Evolutionary conservation across 2,888 invertebrate genomes (phyloP), one percentile per base, ranked within the genome.

Genomic region (Gandaritis pyraliata): DNA sequence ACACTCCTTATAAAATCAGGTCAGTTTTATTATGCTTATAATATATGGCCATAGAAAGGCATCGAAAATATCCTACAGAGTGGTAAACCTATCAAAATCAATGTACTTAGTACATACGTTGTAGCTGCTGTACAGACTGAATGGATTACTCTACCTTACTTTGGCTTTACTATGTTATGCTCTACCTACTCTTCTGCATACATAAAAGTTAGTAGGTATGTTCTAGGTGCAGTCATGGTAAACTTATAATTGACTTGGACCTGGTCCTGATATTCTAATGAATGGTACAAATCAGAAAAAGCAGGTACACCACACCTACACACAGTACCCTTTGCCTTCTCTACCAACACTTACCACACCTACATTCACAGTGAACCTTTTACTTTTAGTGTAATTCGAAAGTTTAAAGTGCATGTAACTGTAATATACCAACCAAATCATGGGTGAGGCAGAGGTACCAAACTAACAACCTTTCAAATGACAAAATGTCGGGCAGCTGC

Each of bases 1-100:
- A 57, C 56, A 50, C 55, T 58, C 43, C 41, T 41, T 51, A 47
- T 8, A 46, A 58, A 63, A 58, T 59, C 51, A 53, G 55, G 58
- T 59, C 59, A 59, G 38, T 56, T 39, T 47, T 46, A 15, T 48
- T 59, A 33, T 49, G 23, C 41, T 33, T 33, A 33, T 8, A 33
- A 33, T 33, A 33, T 33, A 5, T 61, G 48, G 36, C 33, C 48
- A 48, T 30, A 33, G 13, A 33, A 47, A 43, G 16, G 11, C 43
- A 16, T 43, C 33, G 8, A 8, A 15, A n/a, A 13, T 13, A 15
- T 41, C 41, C 41, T 8, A 33, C 4, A 8, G 33, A 33, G 33
- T 33, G 33, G 33, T 11, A 33, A 33, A 33, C 33, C 33, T 33
- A 33, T 33, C 8, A 8, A 33, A 33, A 8, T 33, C 33, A 33